phyloP scores from a whole-genome alignment of 2,888 invertebrate genomes.

The Heliconius charithonia region DNA sequence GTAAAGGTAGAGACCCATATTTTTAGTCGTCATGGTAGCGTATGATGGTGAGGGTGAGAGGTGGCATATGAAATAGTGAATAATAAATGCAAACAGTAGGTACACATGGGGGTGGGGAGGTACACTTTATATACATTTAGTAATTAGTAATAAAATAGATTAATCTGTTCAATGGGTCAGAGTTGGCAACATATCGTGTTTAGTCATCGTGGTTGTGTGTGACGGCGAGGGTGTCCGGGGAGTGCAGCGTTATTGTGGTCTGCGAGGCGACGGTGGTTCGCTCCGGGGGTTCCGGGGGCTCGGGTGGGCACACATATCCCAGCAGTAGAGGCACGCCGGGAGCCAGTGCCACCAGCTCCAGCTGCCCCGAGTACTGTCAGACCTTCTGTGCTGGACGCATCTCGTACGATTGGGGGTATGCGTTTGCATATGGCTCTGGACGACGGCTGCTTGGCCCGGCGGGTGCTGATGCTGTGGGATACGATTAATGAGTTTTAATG shows the following conservation, averaged over 20 bases:
- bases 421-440: conserved; percentile 88
- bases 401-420: conserved; percentile 89
- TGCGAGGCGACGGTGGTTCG: conserved; percentile 68
- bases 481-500: not conserved
- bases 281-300: conserved; percentile 44
- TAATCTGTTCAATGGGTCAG: not conserved
- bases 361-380: conserved; percentile 75
- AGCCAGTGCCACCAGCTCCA: conserved; percentile 71
- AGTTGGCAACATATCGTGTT: conserved; percentile 18
- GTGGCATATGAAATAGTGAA: not conserved
- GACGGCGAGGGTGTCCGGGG: conserved; percentile 67
- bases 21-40: not conserved
- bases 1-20: not conserved
- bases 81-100: not conserved
- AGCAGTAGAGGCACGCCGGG: conserved; percentile 74
- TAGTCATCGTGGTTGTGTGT: conserved; percentile 30
- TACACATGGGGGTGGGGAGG: not conserved
- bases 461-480: conserved; percentile 68
- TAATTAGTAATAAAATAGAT: not conserved
- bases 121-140: conserved; percentile 20
- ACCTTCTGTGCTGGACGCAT: conserved; percentile 89
- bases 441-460: conserved; percentile 78
- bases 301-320: conserved; percentile 67
- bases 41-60: not conserved
- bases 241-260: conserved; percentile 76